phyloP scores from a whole-genome alignment of 2,113 vertebrate species.

The Phalacrocorax brasilianus region DNA sequence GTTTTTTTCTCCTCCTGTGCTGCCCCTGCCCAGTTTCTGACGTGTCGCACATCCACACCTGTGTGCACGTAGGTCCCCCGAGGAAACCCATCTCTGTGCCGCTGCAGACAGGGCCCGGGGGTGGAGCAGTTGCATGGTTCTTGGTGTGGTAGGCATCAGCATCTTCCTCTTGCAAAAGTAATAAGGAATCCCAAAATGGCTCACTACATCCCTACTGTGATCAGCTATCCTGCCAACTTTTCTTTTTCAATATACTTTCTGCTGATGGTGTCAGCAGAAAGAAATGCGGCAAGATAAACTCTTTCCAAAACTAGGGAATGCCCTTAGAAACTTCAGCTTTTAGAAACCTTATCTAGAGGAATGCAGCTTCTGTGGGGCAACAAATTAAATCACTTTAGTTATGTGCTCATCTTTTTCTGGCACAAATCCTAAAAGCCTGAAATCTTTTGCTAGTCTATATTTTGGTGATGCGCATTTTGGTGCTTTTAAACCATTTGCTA shows the following conservation, averaged over 20 bases:
- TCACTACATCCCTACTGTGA: not conserved
- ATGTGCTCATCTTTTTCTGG: not conserved
- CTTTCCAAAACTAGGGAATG: not conserved
- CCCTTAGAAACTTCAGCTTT: not conserved
- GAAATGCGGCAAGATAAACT: not conserved
- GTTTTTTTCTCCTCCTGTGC: not conserved
- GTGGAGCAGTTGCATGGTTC: not conserved
- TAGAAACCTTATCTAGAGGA: not conserved
- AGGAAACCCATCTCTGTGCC: fast-evolving
- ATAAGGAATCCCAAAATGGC: not conserved
- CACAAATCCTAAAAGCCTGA: not conserved
- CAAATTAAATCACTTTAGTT: not conserved
- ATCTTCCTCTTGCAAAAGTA: not conserved
- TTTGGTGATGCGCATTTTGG: not conserved
- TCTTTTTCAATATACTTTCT: not conserved
- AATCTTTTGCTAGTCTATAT: not conserved
- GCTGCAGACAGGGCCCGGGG: not conserved
- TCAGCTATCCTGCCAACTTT: not conserved
- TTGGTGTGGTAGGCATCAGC: fast-evolving
- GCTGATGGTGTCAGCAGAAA: not conserved
- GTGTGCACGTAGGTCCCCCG: too few species aligned
- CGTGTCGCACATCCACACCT: fast-evolving
- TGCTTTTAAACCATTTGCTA: not conserved
- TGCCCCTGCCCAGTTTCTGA: fast-evolving
- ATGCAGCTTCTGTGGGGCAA: not conserved